These are phyloP conservation scores for Zeus faber DNA, from an alignment of 2,113 vertebrate genomes.

Conservation along the genomic window DNA sequence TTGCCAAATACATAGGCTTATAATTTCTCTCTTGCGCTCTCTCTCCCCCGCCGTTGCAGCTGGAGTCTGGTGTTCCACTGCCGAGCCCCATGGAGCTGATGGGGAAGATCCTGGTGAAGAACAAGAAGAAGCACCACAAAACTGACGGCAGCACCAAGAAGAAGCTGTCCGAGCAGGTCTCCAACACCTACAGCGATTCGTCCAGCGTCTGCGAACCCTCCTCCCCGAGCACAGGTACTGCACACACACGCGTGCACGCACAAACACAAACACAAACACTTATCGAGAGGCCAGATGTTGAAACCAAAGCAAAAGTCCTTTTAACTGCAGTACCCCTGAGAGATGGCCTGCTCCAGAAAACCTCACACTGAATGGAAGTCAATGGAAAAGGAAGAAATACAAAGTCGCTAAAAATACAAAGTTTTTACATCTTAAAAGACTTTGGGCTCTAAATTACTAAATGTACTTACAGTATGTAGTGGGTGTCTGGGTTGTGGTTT, in stretches of 20 bases:
- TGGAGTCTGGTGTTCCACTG: conserved; percentile 86
- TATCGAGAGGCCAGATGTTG: neutral
- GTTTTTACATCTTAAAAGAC: too few relatives aligned
- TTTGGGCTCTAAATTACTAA: too few relatives aligned
- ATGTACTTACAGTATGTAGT: too few relatives aligned
- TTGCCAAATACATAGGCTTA: too few relatives aligned
- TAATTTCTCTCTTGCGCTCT: neutral
- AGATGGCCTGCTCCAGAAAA: too few relatives aligned
- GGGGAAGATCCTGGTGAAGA: conserved; percentile 97
- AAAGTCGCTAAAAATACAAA: too few relatives aligned
- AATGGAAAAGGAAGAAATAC: too few relatives aligned
- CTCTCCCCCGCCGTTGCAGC: conserved; percentile 58
- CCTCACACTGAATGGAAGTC: too few relatives aligned
- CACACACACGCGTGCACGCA: neutral
- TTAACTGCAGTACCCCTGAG: too few relatives aligned
- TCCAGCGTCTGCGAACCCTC: conserved; percentile 94
- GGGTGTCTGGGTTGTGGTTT: too few relatives aligned
- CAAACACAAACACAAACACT: neutral
- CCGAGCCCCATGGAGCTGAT: conserved; percentile 94
- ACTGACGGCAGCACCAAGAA: conserved; percentile 88
- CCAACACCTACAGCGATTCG: conserved; percentile 89
- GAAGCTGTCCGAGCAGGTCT: conserved; percentile 91
- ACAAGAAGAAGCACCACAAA: conserved; percentile 97
- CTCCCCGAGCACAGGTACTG: conserved; percentile 87
- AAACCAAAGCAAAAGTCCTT: too few relatives aligned